Percentiles rank a stretch among this genome's conserved stretches.
These are phyloP conservation scores for Cotesia vestalis DNA, from an alignment of 1,140 invertebrate genomes.

Conservation along the genomic window DNA sequence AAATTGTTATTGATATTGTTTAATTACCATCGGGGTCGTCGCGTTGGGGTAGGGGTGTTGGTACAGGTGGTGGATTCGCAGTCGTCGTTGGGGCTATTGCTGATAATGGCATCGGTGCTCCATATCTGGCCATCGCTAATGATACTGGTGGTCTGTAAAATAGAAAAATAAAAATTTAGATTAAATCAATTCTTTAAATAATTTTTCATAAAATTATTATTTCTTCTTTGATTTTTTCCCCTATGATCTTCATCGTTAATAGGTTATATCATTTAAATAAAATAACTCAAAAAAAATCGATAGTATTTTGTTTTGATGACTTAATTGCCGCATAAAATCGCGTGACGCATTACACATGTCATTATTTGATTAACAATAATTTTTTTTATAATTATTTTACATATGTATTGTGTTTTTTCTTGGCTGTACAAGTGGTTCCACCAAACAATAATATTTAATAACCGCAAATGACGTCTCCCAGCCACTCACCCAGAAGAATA, in stretches of 20 bases:
- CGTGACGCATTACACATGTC: constrained; percentile 37
- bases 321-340: constrained; percentile 2
- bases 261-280: too few relatives aligned
- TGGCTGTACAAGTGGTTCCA: background rate
- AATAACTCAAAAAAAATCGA: constrained; percentile 4
- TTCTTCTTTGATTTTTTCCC: too few relatives aligned
- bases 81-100: constrained; percentile 63
- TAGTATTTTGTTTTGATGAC: constrained; percentile 41
- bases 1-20: background rate
- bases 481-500: background rate
- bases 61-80: constrained; percentile 61
- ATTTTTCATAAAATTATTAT: too few relatives aligned
- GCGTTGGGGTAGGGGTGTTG: constrained; percentile 65
- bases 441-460: background rate
- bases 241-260: too few relatives aligned
- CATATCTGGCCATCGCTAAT: constrained; percentile 67
- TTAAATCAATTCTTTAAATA: too few relatives aligned
- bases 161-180: too few relatives aligned
- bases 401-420: background rate
- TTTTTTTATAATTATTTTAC: constrained; percentile 29
- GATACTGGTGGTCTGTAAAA: constrained; percentile 67
- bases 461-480: constrained; percentile 13
- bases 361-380: constrained; percentile 29
- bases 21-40: constrained; percentile 65
- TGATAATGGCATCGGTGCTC: constrained; percentile 56